Conservation (phyloP, 2,113 vertebrate genomes). For the Monopterus albus region DNA sequence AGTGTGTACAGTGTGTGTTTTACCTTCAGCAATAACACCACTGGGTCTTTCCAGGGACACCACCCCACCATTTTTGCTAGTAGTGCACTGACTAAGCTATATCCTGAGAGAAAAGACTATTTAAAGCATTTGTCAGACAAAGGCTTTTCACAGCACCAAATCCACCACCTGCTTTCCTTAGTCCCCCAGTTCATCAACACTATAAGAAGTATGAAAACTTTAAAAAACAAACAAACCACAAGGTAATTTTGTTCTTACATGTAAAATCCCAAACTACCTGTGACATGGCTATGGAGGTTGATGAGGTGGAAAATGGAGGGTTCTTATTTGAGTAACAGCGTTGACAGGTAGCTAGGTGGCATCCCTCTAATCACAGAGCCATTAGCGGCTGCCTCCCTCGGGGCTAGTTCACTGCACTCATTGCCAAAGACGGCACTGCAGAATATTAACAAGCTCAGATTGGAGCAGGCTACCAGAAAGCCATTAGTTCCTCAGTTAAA, state of each 20-base stretch:
- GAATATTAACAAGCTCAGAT: slow-evolving; percentile 60
- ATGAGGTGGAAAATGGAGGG: slow-evolving; percentile 28
- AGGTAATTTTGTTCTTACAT: slow-evolving; percentile 1
- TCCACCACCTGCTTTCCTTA: no score
- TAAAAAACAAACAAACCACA: neutral
- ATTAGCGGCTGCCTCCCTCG: slow-evolving; percentile 41
- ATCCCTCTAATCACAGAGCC: slow-evolving; percentile 52
- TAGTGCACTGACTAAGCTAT: slow-evolving; percentile 6
- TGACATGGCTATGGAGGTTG: neutral
- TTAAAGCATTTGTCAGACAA: no score
- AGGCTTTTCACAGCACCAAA: no score
- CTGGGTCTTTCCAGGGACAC: slow-evolving; percentile 35
- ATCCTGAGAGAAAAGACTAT: no score
- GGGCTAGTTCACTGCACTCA: slow-evolving; percentile 20
- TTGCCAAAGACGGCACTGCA: slow-evolving; percentile 21
- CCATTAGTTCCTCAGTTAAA: slow-evolving; percentile 33
- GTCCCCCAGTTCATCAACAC: neutral
- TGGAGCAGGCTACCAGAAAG: slow-evolving; percentile 25
- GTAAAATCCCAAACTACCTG: slow-evolving; percentile 6
- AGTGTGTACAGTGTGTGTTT: slow-evolving; percentile 34
- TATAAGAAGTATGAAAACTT: neutral
- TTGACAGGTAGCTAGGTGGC: slow-evolving; percentile 43
- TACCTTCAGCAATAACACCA: slow-evolving; percentile 46
- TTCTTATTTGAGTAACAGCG: slow-evolving; percentile 22
- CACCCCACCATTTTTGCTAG: neutral